These are phyloP conservation scores for Channa striata DNA, from an alignment of 2,797 vertebrate species.

Conservation along the genomic window DNA sequence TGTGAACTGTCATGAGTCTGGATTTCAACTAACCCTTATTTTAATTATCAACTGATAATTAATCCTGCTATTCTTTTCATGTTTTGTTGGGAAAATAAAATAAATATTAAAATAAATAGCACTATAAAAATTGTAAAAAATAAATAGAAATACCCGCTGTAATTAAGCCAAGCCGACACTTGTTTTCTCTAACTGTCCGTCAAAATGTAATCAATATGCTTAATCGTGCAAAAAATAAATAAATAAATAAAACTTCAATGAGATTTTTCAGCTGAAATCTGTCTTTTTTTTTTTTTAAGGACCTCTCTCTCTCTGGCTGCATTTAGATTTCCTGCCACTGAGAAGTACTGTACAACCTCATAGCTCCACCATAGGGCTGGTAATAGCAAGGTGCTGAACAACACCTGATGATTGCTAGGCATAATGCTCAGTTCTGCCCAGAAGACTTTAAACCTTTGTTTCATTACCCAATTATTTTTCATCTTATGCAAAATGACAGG, in stretches of 20 bases:
- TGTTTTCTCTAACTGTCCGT: neutral
- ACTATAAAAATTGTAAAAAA: neutral
- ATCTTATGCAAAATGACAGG: too few relatives aligned
- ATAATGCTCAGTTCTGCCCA: neutral
- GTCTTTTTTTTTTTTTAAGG: neutral
- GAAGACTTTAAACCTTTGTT: neutral
- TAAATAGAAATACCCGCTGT: neutral
- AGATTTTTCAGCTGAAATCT: too few relatives aligned
- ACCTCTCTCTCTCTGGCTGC: neutral
- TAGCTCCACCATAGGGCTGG: neutral
- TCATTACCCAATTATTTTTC: too few relatives aligned
- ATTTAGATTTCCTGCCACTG: neutral
- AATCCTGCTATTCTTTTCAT: neutral
- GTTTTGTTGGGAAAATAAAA: neutral
- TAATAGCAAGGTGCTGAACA: neutral
- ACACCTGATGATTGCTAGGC: neutral
- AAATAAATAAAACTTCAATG: neutral
- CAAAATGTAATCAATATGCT: neutral
- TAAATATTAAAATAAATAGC: too few relatives aligned
- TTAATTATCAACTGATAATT: too few relatives aligned
- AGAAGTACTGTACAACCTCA: neutral
- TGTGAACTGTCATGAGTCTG: too few relatives aligned
- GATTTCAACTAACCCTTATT: too few relatives aligned
- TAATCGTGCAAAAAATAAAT: neutral
- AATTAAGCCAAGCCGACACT: neutral